Percentiles rank a stretch among this genome's conserved stretches.
Conservation (phyloP, 1,140 invertebrate species). For the Macrobrachium nipponense region DNA sequence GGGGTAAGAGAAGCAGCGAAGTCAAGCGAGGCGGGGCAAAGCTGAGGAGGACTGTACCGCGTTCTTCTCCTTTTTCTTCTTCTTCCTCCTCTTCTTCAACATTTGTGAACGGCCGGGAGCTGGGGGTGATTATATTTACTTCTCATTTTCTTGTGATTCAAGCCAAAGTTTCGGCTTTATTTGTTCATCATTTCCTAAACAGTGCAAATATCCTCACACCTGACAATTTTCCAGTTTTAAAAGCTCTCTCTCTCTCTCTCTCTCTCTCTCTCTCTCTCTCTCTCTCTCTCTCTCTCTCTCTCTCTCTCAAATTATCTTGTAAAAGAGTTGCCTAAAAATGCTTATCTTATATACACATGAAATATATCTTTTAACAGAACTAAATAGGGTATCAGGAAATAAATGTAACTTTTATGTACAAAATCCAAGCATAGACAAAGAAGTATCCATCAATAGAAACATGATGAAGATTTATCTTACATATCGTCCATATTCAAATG, state of each 20-base stretch:
- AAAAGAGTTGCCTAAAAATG: too few species aligned
- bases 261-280: not conserved
- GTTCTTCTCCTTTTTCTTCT: not conserved
- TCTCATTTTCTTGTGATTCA: slow-evolving; percentile 42
- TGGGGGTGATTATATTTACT: slow-evolving; percentile 37
- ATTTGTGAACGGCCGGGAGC: not conserved
- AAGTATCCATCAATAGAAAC: too few species aligned
- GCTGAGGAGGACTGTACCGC: not conserved
- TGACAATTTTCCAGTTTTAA: slow-evolving; percentile 10
- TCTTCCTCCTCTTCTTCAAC: not conserved
- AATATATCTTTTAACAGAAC: too few species aligned
- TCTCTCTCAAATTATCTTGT: slow-evolving; percentile 6
- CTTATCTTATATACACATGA: too few species aligned
- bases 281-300: slow-evolving; percentile 11
- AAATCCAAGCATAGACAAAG: too few species aligned
- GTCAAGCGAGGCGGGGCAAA: not conserved
- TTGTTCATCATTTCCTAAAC: slow-evolving; percentile 46
- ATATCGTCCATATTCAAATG: too few species aligned
- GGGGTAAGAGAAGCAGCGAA: not conserved
- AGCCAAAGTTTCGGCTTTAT: slow-evolving; percentile 26
- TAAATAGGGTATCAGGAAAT: too few species aligned
- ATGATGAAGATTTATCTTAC: too few species aligned
- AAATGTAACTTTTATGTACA: too few species aligned
- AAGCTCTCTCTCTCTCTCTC: slow-evolving; percentile 7
- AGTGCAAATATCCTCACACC: slow-evolving; percentile 43